phyloP scores from a whole-genome alignment of 2,888 invertebrate species.

The Tachina grossa region DNA sequence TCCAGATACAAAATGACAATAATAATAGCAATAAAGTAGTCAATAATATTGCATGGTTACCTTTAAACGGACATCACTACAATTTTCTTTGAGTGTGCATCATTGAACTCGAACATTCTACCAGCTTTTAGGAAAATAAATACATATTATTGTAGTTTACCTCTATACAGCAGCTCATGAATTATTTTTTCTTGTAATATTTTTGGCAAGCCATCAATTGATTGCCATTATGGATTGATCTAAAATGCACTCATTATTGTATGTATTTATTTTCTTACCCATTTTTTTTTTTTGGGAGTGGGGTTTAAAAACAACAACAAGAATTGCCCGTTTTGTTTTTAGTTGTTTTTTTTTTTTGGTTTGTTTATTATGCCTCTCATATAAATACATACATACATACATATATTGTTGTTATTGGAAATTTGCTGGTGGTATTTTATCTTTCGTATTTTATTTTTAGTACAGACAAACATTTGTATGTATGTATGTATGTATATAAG shows the following conservation, averaged over 20 bases:
- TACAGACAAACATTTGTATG: no score
- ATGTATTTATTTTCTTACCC: constrained; percentile 9
- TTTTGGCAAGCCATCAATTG: constrained; percentile 67
- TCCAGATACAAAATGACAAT: no score
- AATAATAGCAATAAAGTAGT: no score
- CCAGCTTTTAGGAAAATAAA: constrained; percentile 48
- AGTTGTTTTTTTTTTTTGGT: constrained; percentile 35
- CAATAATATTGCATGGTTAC: background rate
- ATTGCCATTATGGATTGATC: constrained; percentile 68
- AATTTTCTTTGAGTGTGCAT: constrained; percentile 49
- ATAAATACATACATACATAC: background rate
- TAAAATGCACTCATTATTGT: constrained; percentile 54
- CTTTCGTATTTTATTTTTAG: constrained; percentile 24
- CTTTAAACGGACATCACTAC: background rate
- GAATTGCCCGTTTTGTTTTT: constrained; percentile 60
- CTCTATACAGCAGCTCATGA: constrained; percentile 56
- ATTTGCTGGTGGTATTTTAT: constrained; percentile 66
- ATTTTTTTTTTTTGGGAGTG: constrained; percentile 54
- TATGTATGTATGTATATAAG: no score
- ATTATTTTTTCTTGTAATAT: constrained; percentile 18
- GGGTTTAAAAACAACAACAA: constrained; percentile 52
- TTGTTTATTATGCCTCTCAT: constrained; percentile 18
- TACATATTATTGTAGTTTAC: constrained; percentile 26
- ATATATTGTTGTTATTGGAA: constrained; percentile 50
- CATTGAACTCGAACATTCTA: constrained; percentile 62